A percentile compares a stretch with the other conserved stretches of the same genome.
These are phyloP conservation scores for Bothrops jararaca DNA, from an alignment of 2,113 vertebrate species.

Conservation along the genomic window DNA sequence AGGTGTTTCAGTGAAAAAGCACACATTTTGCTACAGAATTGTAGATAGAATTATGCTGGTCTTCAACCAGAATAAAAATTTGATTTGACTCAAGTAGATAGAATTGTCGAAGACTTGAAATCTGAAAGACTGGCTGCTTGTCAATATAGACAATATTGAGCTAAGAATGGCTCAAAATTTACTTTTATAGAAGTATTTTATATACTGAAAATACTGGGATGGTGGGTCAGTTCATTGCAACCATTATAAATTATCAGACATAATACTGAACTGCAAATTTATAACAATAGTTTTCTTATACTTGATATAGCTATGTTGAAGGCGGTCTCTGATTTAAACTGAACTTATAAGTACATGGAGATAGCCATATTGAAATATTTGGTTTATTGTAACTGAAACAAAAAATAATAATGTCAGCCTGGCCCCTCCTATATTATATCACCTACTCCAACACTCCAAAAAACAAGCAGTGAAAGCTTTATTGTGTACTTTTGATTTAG, in stretches of 20 bases:
- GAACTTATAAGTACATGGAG: not conserved
- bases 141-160: not conserved
- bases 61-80: not conserved
- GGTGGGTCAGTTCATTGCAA: not conserved
- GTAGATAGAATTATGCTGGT: not conserved
- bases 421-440: not conserved
- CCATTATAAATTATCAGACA: not conserved
- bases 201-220: not conserved
- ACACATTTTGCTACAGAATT: no score
- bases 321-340: not conserved
- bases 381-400: not conserved
- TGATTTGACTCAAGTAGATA: not conserved
- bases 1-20: not conserved
- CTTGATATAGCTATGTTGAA: not conserved
- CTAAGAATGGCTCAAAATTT: not conserved
- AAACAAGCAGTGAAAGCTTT: not conserved
- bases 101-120: not conserved
- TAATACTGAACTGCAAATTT: not conserved
- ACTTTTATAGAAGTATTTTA: not conserved
- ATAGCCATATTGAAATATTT: not conserved
- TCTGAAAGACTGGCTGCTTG: not conserved
- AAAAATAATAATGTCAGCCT: not conserved
- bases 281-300: not conserved
- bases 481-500: not conserved
- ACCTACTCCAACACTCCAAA: not conserved